phyloP scores from a whole-genome alignment of 2,888 invertebrate genomes.

The Drosophila subsilvestris region DNA sequence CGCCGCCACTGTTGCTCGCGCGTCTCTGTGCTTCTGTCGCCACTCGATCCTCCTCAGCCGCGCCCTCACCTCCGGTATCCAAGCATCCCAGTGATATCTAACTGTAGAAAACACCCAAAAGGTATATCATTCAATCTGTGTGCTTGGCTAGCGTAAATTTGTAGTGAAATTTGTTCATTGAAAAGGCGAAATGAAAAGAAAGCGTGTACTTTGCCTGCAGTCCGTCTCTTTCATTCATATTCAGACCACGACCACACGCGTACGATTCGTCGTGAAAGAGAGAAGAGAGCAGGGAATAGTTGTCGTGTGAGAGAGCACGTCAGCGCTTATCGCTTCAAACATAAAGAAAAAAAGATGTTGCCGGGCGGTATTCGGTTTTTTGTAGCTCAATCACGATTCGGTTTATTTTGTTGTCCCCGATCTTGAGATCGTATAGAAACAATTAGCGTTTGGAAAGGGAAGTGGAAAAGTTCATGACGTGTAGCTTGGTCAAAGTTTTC shows the following conservation, averaged over 20 bases:
- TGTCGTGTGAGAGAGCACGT: constrained; percentile 9
- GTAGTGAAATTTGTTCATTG: constrained; percentile 32
- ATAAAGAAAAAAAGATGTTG: constrained; percentile 41
- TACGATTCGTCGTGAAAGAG: constrained; percentile 41
- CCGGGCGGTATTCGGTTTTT: constrained; percentile 35
- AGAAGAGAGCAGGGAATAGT: constrained; percentile 17
- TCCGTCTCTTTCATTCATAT: constrained; percentile 75
- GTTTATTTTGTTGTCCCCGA: constrained; percentile 17
- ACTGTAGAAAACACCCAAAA: constrained; percentile 29
- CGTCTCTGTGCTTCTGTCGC: constrained; percentile 32
- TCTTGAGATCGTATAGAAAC: background rate
- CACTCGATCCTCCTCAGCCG: constrained; percentile 31
- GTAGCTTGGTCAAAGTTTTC: constrained; percentile 39
- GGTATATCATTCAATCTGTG: constrained; percentile 36
- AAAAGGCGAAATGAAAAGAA: constrained; percentile 60
- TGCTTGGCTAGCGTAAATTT: constrained; percentile 38
- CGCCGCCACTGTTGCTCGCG: constrained; percentile 44
- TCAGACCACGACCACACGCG: constrained; percentile 65
- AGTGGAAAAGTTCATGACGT: constrained; percentile 63
- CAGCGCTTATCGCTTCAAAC: constrained; percentile 38
- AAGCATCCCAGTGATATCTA: constrained; percentile 32
- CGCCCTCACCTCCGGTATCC: constrained; percentile 15
- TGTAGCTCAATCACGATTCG: constrained; percentile 42
- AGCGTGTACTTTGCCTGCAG: constrained; percentile 75
- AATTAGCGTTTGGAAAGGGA: constrained; percentile 29